Conservation (phyloP, 2,797 vertebrate genomes). For the Arctocebus calabarensis region DNA sequence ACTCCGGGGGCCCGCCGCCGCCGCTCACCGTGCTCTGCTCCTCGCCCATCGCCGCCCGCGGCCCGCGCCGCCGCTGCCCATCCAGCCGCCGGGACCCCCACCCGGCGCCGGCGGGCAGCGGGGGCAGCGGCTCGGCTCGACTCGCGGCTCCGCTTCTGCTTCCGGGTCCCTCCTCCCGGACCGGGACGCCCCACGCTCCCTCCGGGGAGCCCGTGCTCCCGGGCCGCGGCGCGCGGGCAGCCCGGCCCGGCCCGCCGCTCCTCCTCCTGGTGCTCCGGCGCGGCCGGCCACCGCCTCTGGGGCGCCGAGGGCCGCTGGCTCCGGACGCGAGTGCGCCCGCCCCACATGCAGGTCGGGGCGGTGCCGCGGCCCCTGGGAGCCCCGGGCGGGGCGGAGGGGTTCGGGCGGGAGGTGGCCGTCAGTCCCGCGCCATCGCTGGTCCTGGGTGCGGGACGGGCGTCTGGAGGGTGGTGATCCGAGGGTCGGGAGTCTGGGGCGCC, state of each 20-base stretch:
- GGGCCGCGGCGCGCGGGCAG: slow-evolving; percentile 48
- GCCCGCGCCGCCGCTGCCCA: slow-evolving; percentile 83
- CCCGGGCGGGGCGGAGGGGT: slow-evolving; percentile 47
- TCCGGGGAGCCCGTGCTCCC: slow-evolving; percentile 70
- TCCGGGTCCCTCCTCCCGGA: slow-evolving; percentile 84
- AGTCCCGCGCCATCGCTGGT: slow-evolving; percentile 56
- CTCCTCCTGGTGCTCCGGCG: neutral
- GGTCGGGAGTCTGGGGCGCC: slow-evolving; percentile 55
- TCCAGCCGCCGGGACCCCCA: slow-evolving; percentile 84
- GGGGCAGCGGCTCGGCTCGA: slow-evolving; percentile 67
- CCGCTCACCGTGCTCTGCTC: slow-evolving; percentile 86
- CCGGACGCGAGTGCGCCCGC: slow-evolving; percentile 3
- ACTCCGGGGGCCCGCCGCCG: slow-evolving; percentile 62
- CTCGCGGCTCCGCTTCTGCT: slow-evolving; percentile 82
- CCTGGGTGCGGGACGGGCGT: neutral
- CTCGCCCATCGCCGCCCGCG: slow-evolving; percentile 88
- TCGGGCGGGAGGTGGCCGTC: neutral
- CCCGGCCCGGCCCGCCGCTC: slow-evolving; percentile 58
- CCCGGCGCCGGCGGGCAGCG: slow-evolving; percentile 79
- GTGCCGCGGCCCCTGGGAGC: slow-evolving; percentile 51
- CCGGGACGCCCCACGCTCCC: slow-evolving; percentile 73
- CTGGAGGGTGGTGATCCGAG: slow-evolving; percentile 24
- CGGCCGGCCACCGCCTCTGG: slow-evolving; percentile 63
- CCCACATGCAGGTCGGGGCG: slow-evolving; percentile 66
- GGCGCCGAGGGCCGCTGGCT: slow-evolving; percentile 66